Base-by-base conservation (phyloP, 2,113 vertebrate species). In the Zosterops hypoxanthus region DNA sequence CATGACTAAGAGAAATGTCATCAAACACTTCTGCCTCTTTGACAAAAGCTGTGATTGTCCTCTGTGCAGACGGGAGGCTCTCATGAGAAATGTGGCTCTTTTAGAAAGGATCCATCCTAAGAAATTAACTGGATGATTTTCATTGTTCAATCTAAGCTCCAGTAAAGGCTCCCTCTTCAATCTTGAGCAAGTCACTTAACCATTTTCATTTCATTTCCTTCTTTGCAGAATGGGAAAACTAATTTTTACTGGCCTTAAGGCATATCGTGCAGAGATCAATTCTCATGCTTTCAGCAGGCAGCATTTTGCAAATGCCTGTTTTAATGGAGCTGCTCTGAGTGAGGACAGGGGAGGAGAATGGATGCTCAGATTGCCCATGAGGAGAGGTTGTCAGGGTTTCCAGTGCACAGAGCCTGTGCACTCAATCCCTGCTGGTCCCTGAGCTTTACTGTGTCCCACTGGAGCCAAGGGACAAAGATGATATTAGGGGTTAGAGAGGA, bases 161-260 rank as follows among this genome's bases (percentile, higher is more conserved):
- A 50, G 9, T 33, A 76, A 23, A 44, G 28, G 10, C 22, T 91
- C 52, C 8, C 31, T 88, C 55, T 92, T 90, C 12, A 10, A 25
- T 80, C 56, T 55, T 83, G 34, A 83, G 21, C 24, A 86, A 90
- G 71, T 70, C 66, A 88, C 36, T 84, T 84, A 86, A 49, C 22
- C 70, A 69, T 84, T 92, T 84, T 85, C 22, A 65, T 94, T 92
- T 93, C 5, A 57, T 86, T 93, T 87, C 68, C 63, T 68, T 91
- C 83, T 82, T 49, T 90, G 34, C 52, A 80, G 68, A 88, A 83
- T 57, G 44, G 39, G 60, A 88, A 94, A 91, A 70, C 63, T 73
- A 12, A 73, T 88, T 93, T 92, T 92, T 86, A 64, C 31, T 80
- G 71, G 12, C 56, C 64, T 90, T 70, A 64, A 83, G 88, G 44